Percentiles rank a stretch among this genome's conserved stretches.
phyloP scores from a whole-genome alignment of 2,797 vertebrate species.

The Orestias chungarensis region DNA sequence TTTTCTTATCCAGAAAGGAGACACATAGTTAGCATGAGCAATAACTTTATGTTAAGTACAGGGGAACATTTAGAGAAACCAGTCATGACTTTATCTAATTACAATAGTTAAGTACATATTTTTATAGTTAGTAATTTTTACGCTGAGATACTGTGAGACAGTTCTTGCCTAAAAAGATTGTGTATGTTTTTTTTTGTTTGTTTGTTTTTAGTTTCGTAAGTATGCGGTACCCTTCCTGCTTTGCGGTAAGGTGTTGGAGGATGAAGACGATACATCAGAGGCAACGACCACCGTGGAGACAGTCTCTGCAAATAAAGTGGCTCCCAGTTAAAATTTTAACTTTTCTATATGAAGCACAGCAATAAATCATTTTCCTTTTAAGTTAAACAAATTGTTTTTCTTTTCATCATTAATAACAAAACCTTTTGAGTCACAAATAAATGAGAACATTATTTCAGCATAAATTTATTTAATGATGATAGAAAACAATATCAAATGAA shows the following conservation, averaged over 20 bases:
- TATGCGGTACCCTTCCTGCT: conserved; percentile 77
- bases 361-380: not conserved
- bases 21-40: not conserved
- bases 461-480: conserved; percentile 84
- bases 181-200: conserved; percentile 8
- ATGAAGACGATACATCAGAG: conserved; percentile 61
- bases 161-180: not conserved
- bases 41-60: too few species aligned
- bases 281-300: conserved; percentile 49
- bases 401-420: too few species aligned
- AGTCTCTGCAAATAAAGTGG: conserved; percentile 51
- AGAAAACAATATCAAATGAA: conserved; percentile 82
- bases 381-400: not conserved
- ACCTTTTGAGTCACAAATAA: conserved; percentile 25
- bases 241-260: conserved; percentile 62
- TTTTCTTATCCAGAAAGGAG: not conserved
- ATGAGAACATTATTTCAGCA: conserved; percentile 63
- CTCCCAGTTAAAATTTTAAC: conserved; percentile 51
- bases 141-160: not conserved
- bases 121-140: not conserved
- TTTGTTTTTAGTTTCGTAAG: conserved; percentile 68
- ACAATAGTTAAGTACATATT: not conserved
- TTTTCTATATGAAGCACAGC: not conserved
- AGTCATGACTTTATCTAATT: not conserved
- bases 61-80: too few species aligned